These are phyloP conservation scores for Macrophya annulata DNA, from an alignment of 2,888 invertebrate species.

Conservation along the genomic window DNA sequence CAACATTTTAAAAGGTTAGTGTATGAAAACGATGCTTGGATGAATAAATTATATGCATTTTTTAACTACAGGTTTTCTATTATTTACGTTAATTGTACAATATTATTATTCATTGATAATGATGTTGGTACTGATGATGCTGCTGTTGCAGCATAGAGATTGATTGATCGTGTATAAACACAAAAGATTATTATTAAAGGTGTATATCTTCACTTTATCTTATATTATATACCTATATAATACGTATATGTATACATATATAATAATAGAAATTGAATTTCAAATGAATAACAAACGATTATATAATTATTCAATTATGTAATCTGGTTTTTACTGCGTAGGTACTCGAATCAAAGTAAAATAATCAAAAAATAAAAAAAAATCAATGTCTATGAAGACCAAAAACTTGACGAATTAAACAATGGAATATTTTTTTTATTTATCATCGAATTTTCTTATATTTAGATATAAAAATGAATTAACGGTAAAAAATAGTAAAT, in stretches of 20 bases:
- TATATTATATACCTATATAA: too few species aligned
- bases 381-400: background rate
- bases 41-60: background rate
- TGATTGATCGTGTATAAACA: conserved; percentile 17
- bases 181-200: background rate
- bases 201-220: background rate
- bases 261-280: background rate
- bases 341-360: too few species aligned
- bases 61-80: too few species aligned
- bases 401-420: too few species aligned
- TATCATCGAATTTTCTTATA: too few species aligned
- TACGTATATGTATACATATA: too few species aligned
- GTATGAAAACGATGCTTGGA: background rate
- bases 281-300: conserved; percentile 22
- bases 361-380: background rate
- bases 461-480: too few species aligned
- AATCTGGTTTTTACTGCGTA: background rate
- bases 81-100: background rate
- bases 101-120: background rate
- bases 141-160: background rate
- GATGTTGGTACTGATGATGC: background rate
- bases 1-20: background rate
- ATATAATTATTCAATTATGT: background rate
- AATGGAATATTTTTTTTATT: too few species aligned
- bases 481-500: too few species aligned